A percentile compares a stretch with the other conserved stretches of the same genome.
Conservation (phyloP, 2,797 vertebrate species). For the Cryptoprocta ferox region DNA sequence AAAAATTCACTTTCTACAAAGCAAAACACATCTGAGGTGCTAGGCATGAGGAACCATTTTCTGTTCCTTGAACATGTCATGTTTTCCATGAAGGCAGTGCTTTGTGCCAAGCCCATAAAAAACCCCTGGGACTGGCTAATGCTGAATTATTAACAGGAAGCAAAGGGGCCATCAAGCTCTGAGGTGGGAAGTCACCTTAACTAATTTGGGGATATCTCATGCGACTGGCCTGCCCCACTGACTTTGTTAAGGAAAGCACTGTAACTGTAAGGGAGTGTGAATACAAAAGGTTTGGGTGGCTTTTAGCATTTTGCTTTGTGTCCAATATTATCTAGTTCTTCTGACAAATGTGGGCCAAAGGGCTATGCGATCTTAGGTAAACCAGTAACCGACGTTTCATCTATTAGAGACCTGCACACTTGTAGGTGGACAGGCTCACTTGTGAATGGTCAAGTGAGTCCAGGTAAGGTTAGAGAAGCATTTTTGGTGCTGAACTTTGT, state of each 20-base stretch:
- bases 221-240: background rate
- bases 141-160: background rate
- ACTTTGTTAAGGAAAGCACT: background rate
- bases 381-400: background rate
- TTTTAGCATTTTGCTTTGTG: conserved; percentile 30
- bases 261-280: background rate
- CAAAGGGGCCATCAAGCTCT: background rate
- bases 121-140: background rate
- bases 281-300: background rate
- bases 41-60: background rate
- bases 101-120: background rate
- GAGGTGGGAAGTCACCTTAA: background rate
- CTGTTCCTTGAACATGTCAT: background rate
- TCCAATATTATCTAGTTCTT: background rate
- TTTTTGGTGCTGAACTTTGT: conserved; percentile 20
- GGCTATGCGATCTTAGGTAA: background rate
- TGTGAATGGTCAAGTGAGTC: background rate
- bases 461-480: background rate
- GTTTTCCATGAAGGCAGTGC: background rate
- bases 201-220: background rate
- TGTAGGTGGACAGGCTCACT: background rate
- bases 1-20: background rate
- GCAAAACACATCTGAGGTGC: background rate
- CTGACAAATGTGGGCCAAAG: background rate
- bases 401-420: background rate